These are phyloP conservation scores for Peromyscus aztecus DNA, from an alignment of 2,797 vertebrate genomes.

Conservation along the genomic window DNA sequence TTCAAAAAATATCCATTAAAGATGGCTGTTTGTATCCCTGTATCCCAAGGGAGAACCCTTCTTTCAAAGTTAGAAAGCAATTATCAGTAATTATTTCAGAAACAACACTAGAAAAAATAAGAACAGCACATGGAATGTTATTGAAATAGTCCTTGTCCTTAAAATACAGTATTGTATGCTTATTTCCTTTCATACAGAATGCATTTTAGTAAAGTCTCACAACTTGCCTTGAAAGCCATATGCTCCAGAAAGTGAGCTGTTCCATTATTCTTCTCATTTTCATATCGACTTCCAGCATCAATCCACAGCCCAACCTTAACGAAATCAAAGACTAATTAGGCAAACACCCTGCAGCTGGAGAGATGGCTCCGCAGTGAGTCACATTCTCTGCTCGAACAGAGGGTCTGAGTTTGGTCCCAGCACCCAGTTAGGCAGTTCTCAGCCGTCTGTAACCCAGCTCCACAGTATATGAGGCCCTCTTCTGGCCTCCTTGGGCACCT, in stretches of 20 bases:
- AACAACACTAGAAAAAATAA: not conserved
- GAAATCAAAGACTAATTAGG: slow-evolving; percentile 17
- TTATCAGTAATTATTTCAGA: slow-evolving; percentile 2
- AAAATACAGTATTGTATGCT: not conserved
- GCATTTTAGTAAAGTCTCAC: not conserved
- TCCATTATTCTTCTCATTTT: slow-evolving; percentile 98
- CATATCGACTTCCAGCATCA: slow-evolving; percentile 98
- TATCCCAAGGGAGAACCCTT: slow-evolving; percentile 15
- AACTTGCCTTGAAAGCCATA: slow-evolving; percentile 97
- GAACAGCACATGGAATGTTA: not conserved
- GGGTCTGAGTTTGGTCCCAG: not conserved
- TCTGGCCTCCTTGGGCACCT: not conserved
- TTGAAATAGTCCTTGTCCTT: not conserved
- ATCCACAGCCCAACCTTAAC: slow-evolving; percentile 98
- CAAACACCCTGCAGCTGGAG: not conserved
- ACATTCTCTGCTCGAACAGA: not conserved
- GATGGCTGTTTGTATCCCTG: not conserved
- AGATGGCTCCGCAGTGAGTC: too few relatives aligned
- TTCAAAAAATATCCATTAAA: slow-evolving; percentile 23
- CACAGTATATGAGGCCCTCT: rapidly evolving
- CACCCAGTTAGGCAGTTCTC: not conserved
- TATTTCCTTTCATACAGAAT: slow-evolving; percentile 7
- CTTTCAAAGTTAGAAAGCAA: slow-evolving; percentile 54
- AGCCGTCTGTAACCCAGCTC: not conserved
- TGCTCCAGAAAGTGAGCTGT: slow-evolving; percentile 99